Evolutionary conservation across 1,140 invertebrate genomes (phyloP).

Genomic region (Calephelis nemesis): DNA sequence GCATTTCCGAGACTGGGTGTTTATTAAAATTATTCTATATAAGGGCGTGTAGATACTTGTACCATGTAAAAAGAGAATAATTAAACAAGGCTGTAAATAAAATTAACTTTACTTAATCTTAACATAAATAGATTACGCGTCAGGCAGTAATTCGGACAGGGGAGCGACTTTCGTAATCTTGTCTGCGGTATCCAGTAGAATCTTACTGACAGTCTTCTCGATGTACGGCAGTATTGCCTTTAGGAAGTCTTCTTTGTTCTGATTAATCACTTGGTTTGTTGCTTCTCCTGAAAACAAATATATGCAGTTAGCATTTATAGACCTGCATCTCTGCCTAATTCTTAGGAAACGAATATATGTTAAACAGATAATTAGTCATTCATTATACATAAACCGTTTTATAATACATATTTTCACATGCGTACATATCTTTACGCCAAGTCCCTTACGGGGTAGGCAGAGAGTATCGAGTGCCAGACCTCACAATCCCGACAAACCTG

Average conservation of each 20-base stretch:
- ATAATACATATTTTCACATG: too few species aligned
- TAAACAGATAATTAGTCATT: too few species aligned
- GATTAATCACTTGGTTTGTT: conserved; percentile 82
- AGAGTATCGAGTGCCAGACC: too few species aligned
- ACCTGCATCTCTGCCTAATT: too few species aligned
- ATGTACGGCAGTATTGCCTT: conserved; percentile 80
- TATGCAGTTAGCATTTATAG: not conserved
- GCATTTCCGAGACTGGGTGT: too few species aligned
- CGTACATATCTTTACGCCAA: too few species aligned
- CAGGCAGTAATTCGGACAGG: conserved; percentile 81
- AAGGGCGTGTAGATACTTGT: too few species aligned
- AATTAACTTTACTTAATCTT: not conserved
- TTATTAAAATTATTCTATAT: too few species aligned
- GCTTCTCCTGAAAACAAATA: conserved; percentile 67
- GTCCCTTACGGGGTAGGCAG: too few species aligned
- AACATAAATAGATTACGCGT: conserved; percentile 39
- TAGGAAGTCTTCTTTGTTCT: conserved; percentile 81
- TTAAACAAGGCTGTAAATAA: not conserved
- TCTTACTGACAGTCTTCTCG: conserved; percentile 78
- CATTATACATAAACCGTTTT: too few species aligned
- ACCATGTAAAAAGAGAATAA: not conserved
- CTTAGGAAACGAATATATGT: too few species aligned
- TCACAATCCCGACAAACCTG: too few species aligned
- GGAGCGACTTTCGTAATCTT: conserved; percentile 79
- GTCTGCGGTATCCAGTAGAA: conserved; percentile 80